phyloP scores from a whole-genome alignment of 2,888 invertebrate genomes.

The Ichneumon xanthorius region DNA sequence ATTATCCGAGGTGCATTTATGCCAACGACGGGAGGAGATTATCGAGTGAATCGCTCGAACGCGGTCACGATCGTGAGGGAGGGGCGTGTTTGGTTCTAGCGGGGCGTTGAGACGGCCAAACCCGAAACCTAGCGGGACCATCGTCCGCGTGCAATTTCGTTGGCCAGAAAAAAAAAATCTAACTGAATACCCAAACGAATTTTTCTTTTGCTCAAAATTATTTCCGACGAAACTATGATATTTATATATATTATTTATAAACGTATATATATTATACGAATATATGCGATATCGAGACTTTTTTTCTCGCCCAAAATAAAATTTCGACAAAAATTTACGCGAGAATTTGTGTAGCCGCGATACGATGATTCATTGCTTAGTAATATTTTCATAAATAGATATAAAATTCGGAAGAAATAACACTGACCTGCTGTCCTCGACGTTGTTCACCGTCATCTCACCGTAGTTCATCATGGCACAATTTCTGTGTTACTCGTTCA shows the following conservation, averaged over 20 bases:
- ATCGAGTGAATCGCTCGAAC: slow-evolving; percentile 40
- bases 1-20: not conserved
- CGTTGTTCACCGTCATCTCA: slow-evolving; percentile 65
- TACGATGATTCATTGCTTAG: not conserved
- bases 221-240: not conserved
- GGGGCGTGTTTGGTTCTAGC: slow-evolving; percentile 45
- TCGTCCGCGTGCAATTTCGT: not conserved
- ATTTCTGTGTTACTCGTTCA: slow-evolving; percentile 45
- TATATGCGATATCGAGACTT: no score
- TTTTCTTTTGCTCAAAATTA: not conserved
- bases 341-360: not conserved
- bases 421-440: slow-evolving; percentile 71
- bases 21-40: slow-evolving; percentile 2
- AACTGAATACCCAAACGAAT: not conserved
- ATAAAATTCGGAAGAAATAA: slow-evolving; percentile 17
- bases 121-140: slow-evolving; percentile 21
- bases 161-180: slow-evolving; percentile 17
- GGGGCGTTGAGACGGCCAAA: slow-evolving; percentile 26
- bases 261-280: no score
- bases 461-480: slow-evolving; percentile 71
- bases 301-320: not conserved
- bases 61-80: slow-evolving; percentile 59
- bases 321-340: not conserved
- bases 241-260: no score
- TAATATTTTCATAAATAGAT: not conserved